These are phyloP conservation scores for Troides aeacus DNA, from an alignment of 2,888 invertebrate species.

Conservation along the genomic window DNA sequence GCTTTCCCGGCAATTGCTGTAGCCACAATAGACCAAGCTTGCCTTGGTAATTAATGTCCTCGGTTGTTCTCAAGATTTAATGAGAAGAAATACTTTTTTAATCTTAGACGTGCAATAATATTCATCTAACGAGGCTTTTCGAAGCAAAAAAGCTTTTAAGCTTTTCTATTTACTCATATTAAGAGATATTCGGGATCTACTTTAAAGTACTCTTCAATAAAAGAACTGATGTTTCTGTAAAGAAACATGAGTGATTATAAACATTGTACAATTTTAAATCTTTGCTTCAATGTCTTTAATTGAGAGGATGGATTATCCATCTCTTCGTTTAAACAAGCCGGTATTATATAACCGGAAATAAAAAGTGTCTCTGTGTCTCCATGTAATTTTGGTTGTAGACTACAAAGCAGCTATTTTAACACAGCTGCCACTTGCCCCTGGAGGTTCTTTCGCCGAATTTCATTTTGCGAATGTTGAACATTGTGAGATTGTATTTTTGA, in stretches of 20 bases:
- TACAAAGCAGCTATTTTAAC: neutral
- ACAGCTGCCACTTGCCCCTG: neutral
- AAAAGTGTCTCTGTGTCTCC: constrained; percentile 12
- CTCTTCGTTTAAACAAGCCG: neutral
- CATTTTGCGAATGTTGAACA: constrained; percentile 13
- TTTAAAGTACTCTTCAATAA: no score
- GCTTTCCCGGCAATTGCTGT: constrained; percentile 25
- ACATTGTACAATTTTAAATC: neutral
- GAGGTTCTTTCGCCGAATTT: neutral
- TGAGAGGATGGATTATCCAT: neutral
- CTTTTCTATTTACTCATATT: no score
- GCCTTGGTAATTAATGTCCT: constrained; percentile 27
- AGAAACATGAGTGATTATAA: no score
- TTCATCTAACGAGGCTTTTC: neutral
- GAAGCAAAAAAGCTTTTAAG: no score
- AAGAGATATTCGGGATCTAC: no score
- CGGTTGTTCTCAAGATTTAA: constrained; percentile 18
- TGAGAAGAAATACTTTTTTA: constrained; percentile 18
- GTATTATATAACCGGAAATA: constrained; percentile 15
- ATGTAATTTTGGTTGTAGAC: neutral
- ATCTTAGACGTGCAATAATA: neutral
- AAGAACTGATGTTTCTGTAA: no score
- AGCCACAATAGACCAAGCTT: constrained; percentile 26
- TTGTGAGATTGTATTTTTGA: neutral
- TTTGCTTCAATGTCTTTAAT: neutral